phyloP scores from a whole-genome alignment of 2,113 vertebrate genomes.

The Orcinus orca region DNA sequence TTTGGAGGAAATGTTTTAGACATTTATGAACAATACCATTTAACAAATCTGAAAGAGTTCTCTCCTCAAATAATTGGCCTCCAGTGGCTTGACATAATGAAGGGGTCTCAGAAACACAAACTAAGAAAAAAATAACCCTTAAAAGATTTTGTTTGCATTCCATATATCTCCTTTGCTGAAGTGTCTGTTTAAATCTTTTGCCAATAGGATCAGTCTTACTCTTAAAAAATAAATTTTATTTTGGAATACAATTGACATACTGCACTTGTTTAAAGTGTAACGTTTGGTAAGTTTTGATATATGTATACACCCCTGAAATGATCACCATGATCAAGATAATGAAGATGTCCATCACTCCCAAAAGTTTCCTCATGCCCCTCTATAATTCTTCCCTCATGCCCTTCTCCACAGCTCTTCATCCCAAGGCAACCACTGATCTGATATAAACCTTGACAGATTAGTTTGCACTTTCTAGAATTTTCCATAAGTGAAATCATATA shows the following conservation, averaged over 20 bases:
- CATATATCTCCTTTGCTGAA: neutral
- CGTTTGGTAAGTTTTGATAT: no score
- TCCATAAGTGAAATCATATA: neutral
- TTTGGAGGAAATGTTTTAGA: neutral
- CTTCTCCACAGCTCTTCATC: neutral
- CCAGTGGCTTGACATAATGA: neutral
- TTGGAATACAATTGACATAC: neutral
- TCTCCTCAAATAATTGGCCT: neutral
- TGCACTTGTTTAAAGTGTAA: no score
- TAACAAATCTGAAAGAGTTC: constrained; percentile 20
- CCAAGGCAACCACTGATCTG: neutral
- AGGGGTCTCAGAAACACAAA: neutral
- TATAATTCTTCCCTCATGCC: neutral
- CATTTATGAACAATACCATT: neutral
- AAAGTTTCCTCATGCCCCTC: neutral
- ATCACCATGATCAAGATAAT: neutral
- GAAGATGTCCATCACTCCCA: neutral
- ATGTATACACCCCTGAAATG: no score
- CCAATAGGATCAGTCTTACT: neutral
- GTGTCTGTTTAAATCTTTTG: neutral
- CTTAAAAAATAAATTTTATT: constrained; percentile 26
- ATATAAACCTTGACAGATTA: neutral
- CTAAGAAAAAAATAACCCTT: neutral
- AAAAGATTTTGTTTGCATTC: neutral
- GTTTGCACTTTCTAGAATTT: constrained; percentile 33